Percentiles rank a stretch among this genome's conserved stretches.
Evolutionary conservation across 1,140 invertebrate species (phyloP).

Genomic region (Drosophila pruinosa): DNA sequence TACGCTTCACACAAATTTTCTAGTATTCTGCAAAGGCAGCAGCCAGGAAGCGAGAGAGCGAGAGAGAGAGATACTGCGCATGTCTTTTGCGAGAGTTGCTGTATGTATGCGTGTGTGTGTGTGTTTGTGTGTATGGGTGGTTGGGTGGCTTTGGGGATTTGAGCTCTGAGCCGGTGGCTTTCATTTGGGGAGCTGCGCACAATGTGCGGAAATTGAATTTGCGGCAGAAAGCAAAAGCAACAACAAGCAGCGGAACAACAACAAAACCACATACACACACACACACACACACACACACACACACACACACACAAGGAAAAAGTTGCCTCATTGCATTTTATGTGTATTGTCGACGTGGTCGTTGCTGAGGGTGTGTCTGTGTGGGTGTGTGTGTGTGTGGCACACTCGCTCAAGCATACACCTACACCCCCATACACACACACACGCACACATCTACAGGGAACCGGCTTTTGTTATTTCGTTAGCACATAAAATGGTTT

Average conservation of each 20-base stretch:
- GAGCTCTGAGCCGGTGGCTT: slow-evolving; percentile 17
- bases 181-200: slow-evolving; percentile 60
- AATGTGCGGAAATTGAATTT: slow-evolving; percentile 80
- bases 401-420: neutral
- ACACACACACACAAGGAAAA: slow-evolving; percentile 12
- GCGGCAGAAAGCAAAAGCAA: slow-evolving; percentile 59
- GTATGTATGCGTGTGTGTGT: neutral
- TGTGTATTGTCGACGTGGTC: slow-evolving; percentile 50
- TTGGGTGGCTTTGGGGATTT: neutral
- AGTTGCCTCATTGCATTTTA: slow-evolving; percentile 67
- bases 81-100: neutral
- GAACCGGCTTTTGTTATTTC: slow-evolving; percentile 70
- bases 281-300: too few species aligned
- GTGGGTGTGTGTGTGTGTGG: slow-evolving; percentile 2
- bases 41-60: slow-evolving; percentile 20
- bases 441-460: neutral
- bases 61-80: slow-evolving; percentile 6
- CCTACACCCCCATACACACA: neutral
- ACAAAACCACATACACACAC: slow-evolving; percentile 7
- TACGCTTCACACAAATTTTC: slow-evolving; percentile 32
- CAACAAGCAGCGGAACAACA: slow-evolving; percentile 25
- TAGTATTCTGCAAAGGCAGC: slow-evolving; percentile 31
- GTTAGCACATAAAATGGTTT: slow-evolving; percentile 73
- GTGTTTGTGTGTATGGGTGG: neutral
- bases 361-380: slow-evolving; percentile 7